Percentiles rank a stretch among this genome's conserved stretches.
These are phyloP conservation scores for Meloidogyne floridensis DNA, from an alignment of 1,140 invertebrate genomes.

Conservation along the genomic window DNA sequence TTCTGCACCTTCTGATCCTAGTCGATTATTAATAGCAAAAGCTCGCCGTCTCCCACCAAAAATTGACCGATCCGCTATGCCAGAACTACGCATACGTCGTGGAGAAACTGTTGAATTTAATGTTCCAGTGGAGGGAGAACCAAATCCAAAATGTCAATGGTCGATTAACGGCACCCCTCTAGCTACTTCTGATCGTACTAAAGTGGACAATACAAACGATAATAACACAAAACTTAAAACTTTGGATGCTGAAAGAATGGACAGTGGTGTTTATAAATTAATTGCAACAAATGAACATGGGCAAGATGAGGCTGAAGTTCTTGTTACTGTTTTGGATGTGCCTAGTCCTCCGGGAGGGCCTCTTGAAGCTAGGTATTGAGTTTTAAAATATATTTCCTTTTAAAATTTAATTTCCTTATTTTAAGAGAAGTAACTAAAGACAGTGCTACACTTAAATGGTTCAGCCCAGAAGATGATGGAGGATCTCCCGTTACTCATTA, in stretches of 20 bases:
- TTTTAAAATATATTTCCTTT: neutral
- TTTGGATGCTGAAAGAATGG: constrained; percentile 66
- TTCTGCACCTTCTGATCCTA: constrained; percentile 83
- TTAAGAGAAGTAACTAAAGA: constrained; percentile 68
- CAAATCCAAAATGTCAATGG: constrained; percentile 82
- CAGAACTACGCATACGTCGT: constrained; percentile 81
- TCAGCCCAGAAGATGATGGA: constrained; percentile 68
- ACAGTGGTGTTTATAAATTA: constrained; percentile 84
- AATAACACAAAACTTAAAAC: constrained; percentile 72
- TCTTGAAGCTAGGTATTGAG: constrained; percentile 63
- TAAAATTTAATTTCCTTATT: neutral
- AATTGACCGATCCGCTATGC: constrained; percentile 87
- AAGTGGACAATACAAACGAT: constrained; percentile 62
- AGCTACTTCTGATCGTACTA: constrained; percentile 59
- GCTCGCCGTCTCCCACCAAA: constrained; percentile 83
- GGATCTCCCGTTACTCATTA: constrained; percentile 86
- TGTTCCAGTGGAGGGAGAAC: constrained; percentile 86
- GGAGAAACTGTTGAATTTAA: constrained; percentile 88
- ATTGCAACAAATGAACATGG: constrained; percentile 91
- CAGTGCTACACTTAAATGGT: constrained; percentile 68
- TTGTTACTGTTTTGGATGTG: constrained; percentile 80
- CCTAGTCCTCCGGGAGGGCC: constrained; percentile 69
- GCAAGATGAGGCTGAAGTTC: constrained; percentile 86
- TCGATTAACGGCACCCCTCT: constrained; percentile 70
- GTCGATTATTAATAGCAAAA: constrained; percentile 87